These are phyloP conservation scores for Popillia japonica DNA, from an alignment of 1,140 invertebrate genomes.

Conservation along the genomic window DNA sequence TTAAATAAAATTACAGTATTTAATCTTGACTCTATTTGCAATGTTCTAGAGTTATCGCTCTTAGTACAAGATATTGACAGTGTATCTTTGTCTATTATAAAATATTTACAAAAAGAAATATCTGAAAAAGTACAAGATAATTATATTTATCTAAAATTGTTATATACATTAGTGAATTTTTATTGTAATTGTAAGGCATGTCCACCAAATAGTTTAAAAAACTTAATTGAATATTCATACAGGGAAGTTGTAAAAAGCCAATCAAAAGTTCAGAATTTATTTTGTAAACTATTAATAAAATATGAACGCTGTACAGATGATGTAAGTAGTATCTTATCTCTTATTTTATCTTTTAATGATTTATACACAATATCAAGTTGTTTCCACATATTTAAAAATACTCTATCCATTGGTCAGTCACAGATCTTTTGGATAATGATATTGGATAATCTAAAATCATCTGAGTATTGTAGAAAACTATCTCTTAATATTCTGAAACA, in stretches of 20 bases:
- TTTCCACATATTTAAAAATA: background rate
- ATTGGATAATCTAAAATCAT: background rate
- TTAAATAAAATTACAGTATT: background rate
- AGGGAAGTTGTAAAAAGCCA: background rate
- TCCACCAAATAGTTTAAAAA: background rate
- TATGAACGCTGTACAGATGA: background rate
- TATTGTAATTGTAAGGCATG: background rate
- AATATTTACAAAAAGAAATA: background rate
- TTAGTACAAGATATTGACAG: slow-evolving; percentile 2
- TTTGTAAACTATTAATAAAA: slow-evolving; percentile 2
- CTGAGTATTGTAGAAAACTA: background rate
- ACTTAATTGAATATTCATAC: background rate
- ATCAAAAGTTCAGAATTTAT: background rate
- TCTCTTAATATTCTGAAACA: background rate
- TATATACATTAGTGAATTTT: background rate
- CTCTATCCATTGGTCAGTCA: background rate
- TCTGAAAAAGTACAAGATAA: background rate
- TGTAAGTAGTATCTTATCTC: background rate
- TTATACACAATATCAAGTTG: slow-evolving; percentile 3
- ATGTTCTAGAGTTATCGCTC: background rate
- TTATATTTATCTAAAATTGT: background rate
- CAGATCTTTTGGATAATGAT: background rate
- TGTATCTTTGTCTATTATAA: background rate
- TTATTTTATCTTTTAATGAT: background rate
- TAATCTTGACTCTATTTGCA: slow-evolving; percentile 25